Percentiles rank a stretch among this genome's conserved stretches.
Conservation (phyloP, 35 echinoderm and acorn worm genomes). For the Lytechinus pictus region DNA sequence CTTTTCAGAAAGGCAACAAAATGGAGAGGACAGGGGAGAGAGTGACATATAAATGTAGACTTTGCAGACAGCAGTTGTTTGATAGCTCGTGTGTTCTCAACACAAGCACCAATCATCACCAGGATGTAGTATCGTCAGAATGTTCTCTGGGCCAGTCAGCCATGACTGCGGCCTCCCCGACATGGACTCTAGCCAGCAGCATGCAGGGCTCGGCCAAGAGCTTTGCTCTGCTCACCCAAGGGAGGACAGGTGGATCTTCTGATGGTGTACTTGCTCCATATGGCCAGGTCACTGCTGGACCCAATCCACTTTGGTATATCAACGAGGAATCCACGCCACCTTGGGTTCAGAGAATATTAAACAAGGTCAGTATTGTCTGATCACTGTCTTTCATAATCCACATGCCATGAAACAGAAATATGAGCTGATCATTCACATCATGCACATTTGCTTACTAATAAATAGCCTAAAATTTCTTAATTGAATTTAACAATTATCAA, state of each 20-base stretch:
- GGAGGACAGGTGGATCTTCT: not conserved
- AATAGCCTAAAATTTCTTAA: too few relatives aligned
- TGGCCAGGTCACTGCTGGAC: not conserved
- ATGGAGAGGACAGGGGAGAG: slow-evolving; percentile 32
- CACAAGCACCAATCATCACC: not conserved
- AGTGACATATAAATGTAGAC: slow-evolving; percentile 26
- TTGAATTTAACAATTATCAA: too few relatives aligned
- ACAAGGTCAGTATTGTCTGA: slow-evolving; percentile 29
- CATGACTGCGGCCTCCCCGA: not conserved
- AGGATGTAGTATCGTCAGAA: not conserved
- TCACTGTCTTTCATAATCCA: too few relatives aligned
- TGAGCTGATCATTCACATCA: too few relatives aligned
- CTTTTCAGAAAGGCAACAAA: not conserved
- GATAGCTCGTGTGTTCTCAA: slow-evolving; percentile 38
- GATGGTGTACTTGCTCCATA: not conserved
- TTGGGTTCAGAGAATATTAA: slow-evolving; percentile 57
- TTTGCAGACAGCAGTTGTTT: slow-evolving; percentile 41
- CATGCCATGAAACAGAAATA: too few relatives aligned
- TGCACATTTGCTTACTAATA: too few relatives aligned
- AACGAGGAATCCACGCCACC: slow-evolving; percentile 50
- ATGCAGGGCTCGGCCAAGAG: not conserved
- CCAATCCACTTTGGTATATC: slow-evolving; percentile 55
- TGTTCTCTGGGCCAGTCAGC: not conserved
- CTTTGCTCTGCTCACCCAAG: not conserved
- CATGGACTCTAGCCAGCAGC: not conserved